These are phyloP conservation scores for Oligia fasciuncula DNA, from an alignment of 2,888 invertebrate species.

Conservation along the genomic window DNA sequence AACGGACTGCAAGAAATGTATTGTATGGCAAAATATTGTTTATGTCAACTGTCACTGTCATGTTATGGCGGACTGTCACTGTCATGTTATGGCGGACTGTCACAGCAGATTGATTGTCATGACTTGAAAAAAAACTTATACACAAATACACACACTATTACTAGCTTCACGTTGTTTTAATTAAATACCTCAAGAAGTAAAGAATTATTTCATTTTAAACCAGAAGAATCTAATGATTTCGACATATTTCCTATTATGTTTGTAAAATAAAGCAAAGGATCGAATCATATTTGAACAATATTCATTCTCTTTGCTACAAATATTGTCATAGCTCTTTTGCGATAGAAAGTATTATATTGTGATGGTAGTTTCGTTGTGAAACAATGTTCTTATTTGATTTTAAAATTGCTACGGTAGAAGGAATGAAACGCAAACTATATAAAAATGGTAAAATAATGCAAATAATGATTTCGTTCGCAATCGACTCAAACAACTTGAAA, in stretches of 20 bases:
- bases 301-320: conserved; percentile 11
- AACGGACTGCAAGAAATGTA: no score
- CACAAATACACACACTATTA: no score
- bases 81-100: no score
- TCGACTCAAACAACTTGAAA: background rate
- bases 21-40: no score
- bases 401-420: conserved; percentile 14
- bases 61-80: no score
- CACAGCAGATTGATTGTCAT: no score
- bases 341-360: background rate
- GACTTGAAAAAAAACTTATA: no score
- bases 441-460: background rate
- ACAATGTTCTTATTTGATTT: conserved; percentile 29
- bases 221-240: background rate
- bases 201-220: background rate
- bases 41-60: no score
- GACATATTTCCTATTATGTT: background rate
- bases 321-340: conserved; percentile 24
- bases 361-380: background rate
- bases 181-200: background rate
- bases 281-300: conserved; percentile 18
- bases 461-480: background rate
- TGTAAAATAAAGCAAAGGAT: background rate
- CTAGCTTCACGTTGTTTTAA: background rate
- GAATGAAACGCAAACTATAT: background rate